Conservation (phyloP, 1,140 invertebrate genomes). For the Drosophila albomicans region DNA sequence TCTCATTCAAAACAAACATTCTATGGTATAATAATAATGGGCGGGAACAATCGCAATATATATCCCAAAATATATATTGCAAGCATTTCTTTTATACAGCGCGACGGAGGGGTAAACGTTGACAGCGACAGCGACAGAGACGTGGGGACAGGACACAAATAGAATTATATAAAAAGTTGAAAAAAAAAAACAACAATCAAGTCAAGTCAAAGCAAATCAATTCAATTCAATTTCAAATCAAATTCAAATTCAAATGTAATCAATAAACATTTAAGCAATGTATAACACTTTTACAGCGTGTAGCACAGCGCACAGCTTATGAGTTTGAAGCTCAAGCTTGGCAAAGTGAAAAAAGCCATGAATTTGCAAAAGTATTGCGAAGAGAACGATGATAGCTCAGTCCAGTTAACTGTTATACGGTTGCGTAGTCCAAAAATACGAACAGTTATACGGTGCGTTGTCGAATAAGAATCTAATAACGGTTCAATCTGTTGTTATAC, state of each 20-base stretch:
- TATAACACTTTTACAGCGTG: slow-evolving; percentile 47
- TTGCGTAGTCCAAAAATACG: background rate
- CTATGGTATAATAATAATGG: background rate
- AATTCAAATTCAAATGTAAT: slow-evolving; percentile 44
- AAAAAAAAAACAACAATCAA: slow-evolving; percentile 38
- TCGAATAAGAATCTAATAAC: background rate
- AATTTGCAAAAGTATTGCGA: background rate
- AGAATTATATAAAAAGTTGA: background rate
- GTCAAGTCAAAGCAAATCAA: slow-evolving; percentile 48
- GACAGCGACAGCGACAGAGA: background rate
- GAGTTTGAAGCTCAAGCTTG: slow-evolving; percentile 23
- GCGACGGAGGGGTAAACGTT: background rate
- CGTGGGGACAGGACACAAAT: background rate
- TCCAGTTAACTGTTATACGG: background rate
- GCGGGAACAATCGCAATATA: background rate
- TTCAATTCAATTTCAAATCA: slow-evolving; percentile 27
- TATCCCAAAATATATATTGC: background rate
- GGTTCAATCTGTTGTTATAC: background rate
- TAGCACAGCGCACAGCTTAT: slow-evolving; percentile 2
- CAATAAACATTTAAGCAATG: slow-evolving; percentile 28
- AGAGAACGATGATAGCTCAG: background rate
- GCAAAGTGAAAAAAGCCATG: slow-evolving; percentile 24
- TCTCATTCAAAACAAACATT: background rate
- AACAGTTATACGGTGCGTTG: background rate
- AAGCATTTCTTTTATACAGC: slow-evolving; percentile 1